phyloP scores from a whole-genome alignment of 2,113 vertebrate species.

The Onychostoma macrolepis region DNA sequence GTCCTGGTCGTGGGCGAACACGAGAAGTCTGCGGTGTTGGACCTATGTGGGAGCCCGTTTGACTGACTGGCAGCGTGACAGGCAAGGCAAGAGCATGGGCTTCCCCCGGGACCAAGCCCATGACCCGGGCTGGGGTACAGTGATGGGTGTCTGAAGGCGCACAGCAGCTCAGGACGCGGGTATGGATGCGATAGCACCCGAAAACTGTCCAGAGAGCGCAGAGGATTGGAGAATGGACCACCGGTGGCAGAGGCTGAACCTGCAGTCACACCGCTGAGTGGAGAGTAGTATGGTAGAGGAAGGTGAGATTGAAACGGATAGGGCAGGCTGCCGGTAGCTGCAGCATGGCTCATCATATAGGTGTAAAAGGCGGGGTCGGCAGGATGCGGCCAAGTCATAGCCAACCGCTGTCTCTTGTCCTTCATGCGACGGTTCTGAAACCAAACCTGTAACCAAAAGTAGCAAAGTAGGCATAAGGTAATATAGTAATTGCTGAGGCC shows the following conservation, averaged over 20 bases:
- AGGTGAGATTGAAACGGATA: constrained; percentile 96
- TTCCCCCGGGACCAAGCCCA: constrained; percentile 86
- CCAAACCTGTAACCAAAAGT: constrained; percentile 85
- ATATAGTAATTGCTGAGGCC: constrained; percentile 5
- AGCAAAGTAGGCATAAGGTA: background rate
- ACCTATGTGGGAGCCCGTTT: constrained; percentile 81
- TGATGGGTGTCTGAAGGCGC: constrained; percentile 94
- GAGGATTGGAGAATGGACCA: constrained; percentile 83
- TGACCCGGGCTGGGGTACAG: constrained; percentile 88
- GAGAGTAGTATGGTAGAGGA: constrained; percentile 95
- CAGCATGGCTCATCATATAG: constrained; percentile 99
- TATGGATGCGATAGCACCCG: constrained; percentile 95
- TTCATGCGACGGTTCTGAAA: constrained; percentile 99
- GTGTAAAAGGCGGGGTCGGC: constrained; percentile 98
- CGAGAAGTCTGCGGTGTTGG: constrained; percentile 88
- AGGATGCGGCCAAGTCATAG: constrained; percentile 98
- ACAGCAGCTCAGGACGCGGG: constrained; percentile 94
- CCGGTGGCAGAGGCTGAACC: constrained; percentile 78
- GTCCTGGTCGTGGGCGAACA: constrained; percentile 92
- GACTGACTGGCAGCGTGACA: constrained; percentile 87
- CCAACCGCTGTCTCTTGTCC: constrained; percentile 95
- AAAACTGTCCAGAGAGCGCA: constrained; percentile 95
- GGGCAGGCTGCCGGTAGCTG: constrained; percentile 92
- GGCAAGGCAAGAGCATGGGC: constrained; percentile 90
- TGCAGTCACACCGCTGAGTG: constrained; percentile 84